Evolutionary conservation across 1,140 invertebrate genomes (phyloP).

Genomic region (Choristoneura fumiferana): DNA sequence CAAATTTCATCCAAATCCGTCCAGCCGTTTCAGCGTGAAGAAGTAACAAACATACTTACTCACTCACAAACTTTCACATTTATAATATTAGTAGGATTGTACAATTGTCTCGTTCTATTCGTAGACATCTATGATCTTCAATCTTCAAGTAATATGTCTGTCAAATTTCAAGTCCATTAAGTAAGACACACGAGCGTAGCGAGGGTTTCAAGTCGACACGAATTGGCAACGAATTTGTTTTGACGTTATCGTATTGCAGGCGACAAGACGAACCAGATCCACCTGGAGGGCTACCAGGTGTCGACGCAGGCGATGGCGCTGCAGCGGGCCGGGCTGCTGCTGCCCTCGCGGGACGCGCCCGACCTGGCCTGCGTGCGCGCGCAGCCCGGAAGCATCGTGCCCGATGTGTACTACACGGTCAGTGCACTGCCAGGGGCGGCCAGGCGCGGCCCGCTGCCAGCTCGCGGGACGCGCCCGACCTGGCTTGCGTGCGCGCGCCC

Average conservation of each 20-base stretch:
- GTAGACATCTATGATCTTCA: no score
- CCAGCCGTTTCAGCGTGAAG: no score
- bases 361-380: slow-evolving; percentile 98
- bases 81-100: no score
- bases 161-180: no score
- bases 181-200: no score
- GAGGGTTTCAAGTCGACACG: no score
- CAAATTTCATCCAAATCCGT: no score
- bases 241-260: slow-evolving; percentile 80
- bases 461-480: background rate
- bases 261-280: slow-evolving; percentile 94
- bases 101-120: no score
- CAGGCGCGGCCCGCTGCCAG: background rate
- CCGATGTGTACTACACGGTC: slow-evolving; percentile 99
- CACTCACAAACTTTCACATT: no score
- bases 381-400: slow-evolving; percentile 97
- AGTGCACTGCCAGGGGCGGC: background rate
- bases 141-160: no score
- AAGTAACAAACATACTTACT: no score
- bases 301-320: slow-evolving; percentile 99
- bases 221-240: no score
- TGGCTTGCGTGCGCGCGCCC: background rate
- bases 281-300: slow-evolving; percentile 99
- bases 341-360: slow-evolving; percentile 98
- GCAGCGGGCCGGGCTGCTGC: slow-evolving; percentile 94